These are phyloP conservation scores for Colinus virginianus DNA, from an alignment of 2,113 vertebrate species.

Conservation along the genomic window DNA sequence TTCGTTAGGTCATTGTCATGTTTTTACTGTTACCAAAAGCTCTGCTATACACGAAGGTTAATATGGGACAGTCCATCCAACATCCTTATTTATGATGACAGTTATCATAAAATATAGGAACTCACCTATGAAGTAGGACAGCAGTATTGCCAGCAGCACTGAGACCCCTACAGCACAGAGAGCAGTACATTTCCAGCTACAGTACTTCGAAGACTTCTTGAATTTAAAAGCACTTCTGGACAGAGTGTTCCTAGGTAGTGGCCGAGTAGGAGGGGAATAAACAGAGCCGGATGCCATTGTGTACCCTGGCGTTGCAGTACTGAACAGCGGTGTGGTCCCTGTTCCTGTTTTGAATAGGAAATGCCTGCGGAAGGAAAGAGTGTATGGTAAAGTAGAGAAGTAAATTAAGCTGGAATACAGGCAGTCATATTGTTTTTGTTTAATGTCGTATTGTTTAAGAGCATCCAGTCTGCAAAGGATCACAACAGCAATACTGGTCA, in stretches of 20 bases:
- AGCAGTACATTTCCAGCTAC: slow-evolving; percentile 98
- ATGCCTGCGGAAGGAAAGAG: slow-evolving; percentile 84
- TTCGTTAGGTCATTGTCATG: not conserved
- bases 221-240: slow-evolving; percentile 99
- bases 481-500: not conserved
- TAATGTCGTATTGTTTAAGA: not conserved
- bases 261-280: slow-evolving; percentile 96
- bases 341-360: slow-evolving; percentile 99
- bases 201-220: slow-evolving; percentile 97
- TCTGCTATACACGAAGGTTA: not conserved
- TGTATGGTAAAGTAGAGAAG: not conserved
- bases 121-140: slow-evolving; percentile 98
- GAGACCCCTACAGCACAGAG: slow-evolving; percentile 94
- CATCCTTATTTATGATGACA: not conserved
- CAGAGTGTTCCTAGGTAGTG: slow-evolving; percentile 93
- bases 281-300: slow-evolving; percentile 98
- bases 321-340: slow-evolving; percentile 96
- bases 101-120: not conserved
- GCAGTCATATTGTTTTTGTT: not conserved
- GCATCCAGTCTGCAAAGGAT: not conserved
- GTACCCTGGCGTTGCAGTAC: slow-evolving; percentile 95
- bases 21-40: not conserved
- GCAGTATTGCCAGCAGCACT: slow-evolving; percentile 91
- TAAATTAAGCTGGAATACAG: slow-evolving; percentile 6
- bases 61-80: not conserved